Conservation (phyloP, 2,797 vertebrate species). For the Acanthiza pusilla region DNA sequence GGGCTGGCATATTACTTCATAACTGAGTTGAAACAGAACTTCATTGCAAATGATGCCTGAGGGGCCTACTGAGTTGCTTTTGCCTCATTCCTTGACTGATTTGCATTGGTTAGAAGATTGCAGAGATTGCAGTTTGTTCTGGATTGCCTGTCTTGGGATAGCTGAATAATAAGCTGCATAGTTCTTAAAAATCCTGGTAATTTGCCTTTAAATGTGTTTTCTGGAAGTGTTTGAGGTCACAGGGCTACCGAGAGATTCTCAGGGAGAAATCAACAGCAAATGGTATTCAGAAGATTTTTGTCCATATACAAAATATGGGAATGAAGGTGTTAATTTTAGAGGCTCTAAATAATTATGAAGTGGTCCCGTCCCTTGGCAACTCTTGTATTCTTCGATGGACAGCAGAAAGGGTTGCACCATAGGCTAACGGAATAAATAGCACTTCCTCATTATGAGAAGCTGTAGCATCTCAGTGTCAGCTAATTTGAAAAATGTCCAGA, state of each 20-base stretch:
- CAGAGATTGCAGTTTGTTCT: neutral
- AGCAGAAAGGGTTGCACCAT: neutral
- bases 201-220: neutral
- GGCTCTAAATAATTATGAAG: neutral
- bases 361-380: neutral
- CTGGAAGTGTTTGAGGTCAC: neutral
- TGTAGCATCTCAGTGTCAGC: neutral
- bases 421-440: neutral
- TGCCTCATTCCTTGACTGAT: neutral
- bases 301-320: neutral
- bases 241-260: neutral
- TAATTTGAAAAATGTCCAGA: neutral
- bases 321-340: neutral
- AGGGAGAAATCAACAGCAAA: neutral
- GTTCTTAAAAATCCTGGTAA: neutral
- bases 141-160: neutral
- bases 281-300: neutral
- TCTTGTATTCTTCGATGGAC: neutral
- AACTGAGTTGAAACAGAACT: neutral
- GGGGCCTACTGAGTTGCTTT: neutral
- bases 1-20: neutral
- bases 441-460: neutral
- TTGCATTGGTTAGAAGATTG: neutral
- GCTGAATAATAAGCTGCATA: neutral
- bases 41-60: neutral